Evolutionary conservation across 2,113 vertebrate genomes (phyloP).

Genomic region (Caranx melampygus): DNA sequence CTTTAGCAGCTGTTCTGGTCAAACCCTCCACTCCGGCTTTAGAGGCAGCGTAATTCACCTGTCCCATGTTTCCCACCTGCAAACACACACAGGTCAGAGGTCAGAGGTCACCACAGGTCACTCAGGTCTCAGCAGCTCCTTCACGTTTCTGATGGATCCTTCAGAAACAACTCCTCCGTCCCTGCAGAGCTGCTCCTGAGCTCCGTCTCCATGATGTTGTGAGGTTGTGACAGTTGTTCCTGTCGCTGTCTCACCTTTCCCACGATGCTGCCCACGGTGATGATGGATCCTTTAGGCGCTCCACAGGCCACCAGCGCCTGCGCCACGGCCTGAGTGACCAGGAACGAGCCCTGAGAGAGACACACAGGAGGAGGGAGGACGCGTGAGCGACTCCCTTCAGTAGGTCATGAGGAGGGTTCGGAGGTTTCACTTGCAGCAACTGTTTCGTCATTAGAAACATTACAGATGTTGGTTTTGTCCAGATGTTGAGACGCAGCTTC

Average conservation of each 20-base stretch:
- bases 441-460: too few relatives aligned
- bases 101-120: too few relatives aligned
- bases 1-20: conserved; percentile 86
- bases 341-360: conserved; percentile 85
- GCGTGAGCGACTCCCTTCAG: not conserved
- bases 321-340: conserved; percentile 88
- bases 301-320: conserved; percentile 86
- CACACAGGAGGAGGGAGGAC: not conserved
- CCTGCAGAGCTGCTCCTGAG: too few relatives aligned
- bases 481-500: not conserved
- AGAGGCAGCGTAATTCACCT: conserved; percentile 88
- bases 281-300: conserved; percentile 86
- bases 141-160: too few relatives aligned
- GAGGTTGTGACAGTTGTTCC: not conserved
- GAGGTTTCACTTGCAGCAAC: too few relatives aligned
- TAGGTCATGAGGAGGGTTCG: too few relatives aligned
- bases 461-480: not conserved
- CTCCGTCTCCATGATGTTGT: not conserved
- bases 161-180: too few relatives aligned
- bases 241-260: conserved; percentile 85
- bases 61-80: conserved; percentile 91
- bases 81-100: not conserved
- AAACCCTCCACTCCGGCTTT: conserved; percentile 91
- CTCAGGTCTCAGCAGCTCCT: too few relatives aligned
- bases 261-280: conserved; percentile 90